Base-by-base conservation (phyloP, 2,888 invertebrate genomes). In the Nymphalis c-album region DNA sequence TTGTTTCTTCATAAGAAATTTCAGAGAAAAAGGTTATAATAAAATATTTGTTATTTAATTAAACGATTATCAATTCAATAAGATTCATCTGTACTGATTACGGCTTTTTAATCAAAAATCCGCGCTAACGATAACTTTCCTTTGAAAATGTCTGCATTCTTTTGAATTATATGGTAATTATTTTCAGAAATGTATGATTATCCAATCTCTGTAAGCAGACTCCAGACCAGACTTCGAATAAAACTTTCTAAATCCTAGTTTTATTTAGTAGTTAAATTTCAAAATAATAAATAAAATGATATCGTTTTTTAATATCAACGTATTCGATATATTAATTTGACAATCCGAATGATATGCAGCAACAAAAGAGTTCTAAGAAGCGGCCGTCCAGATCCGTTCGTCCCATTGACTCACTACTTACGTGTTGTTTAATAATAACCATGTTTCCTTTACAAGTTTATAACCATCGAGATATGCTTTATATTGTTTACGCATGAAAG, bases 281-380 rank as follows among this genome's bases (percentile, higher is more conserved):
- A 53, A 40, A 13, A 2, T 10, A n/a, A 35, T n/a, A n/a, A n/a
- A n/a, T n/a, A n/a, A n/a, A 55, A n/a, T 13, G 18, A 47, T 35
- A 18, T 63, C 70, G 22, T 73, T 75, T 74, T 64, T 17, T 46
- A 62, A 68, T 79, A 73, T 76, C 69, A 77, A 78, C 87, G 78
- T 78, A 68, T 71, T 79, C 80, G 79, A 86, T 87, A 88, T 85
- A n/a, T 22, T 89, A 84, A 88, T 88, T 88, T 85, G 87, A 84
- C 87, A 86, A 87, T 85, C 85, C 87, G 87, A 84, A 90, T 89
- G 87, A 91, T 88, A 86, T 86, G 86, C 88, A 86, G 85, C 87
- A 86, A 90, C 90, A 90, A 90, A 88, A 85, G 85, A 82, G 80
- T 91, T 91, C 91, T 74, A 73, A 87, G 91, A 91, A 91, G 80